phyloP scores from a whole-genome alignment of 2,113 vertebrate genomes.

The Felis catus region F.catus_Fca126_mat1.0 CM031417.1:68569501-68570000 shows the following conservation, averaged over 20 bases:
- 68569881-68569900: neutral
- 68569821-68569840: neutral
- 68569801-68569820: neutral
- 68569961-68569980: neutral
- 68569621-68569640: too few relatives aligned
- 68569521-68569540: neutral
- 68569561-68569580: too few relatives aligned
- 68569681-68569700: too few relatives aligned
- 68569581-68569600: too few relatives aligned
- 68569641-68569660: too few relatives aligned
- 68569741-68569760: too few relatives aligned
- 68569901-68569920: neutral
- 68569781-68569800: neutral
- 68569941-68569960: neutral
- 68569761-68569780: too few relatives aligned
- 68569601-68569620: too few relatives aligned
- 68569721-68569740: too few relatives aligned
- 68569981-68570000: neutral
- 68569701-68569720: too few relatives aligned
- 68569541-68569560: neutral
- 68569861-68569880: neutral
- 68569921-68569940: neutral
- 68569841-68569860: neutral
- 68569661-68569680: too few relatives aligned
- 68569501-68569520: neutral